Evolutionary conservation across 2,888 invertebrate genomes (phyloP).

Genomic region (Panopea generosa): DNA sequence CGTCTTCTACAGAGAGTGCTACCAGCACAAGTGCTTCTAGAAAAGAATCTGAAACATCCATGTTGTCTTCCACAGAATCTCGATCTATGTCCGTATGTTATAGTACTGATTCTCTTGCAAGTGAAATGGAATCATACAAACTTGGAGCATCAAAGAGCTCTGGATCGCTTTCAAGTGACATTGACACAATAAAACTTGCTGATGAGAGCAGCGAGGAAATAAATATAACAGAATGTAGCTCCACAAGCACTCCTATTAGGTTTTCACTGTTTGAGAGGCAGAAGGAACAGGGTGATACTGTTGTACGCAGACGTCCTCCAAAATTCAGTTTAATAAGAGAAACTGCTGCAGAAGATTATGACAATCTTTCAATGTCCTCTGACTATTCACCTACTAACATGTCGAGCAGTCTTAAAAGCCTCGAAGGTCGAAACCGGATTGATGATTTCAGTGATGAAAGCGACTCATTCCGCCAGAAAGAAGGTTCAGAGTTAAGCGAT

Average conservation of each 20-base stretch:
- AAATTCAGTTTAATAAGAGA: constrained; percentile 62
- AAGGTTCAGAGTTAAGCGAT: constrained; percentile 73
- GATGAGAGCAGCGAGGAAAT: constrained; percentile 38
- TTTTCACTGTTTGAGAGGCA: constrained; percentile 56
- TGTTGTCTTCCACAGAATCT: constrained; percentile 14
- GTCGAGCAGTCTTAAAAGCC: constrained; percentile 64
- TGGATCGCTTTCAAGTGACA: constrained; percentile 44
- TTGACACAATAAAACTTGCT: constrained; percentile 44
- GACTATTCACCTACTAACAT: constrained; percentile 76
- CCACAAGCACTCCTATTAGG: constrained; percentile 57
- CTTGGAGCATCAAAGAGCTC: constrained; percentile 40
- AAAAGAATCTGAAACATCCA: background rate
- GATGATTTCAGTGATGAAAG: constrained; percentile 79
- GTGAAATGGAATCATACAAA: constrained; percentile 60
- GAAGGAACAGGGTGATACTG: constrained; percentile 44
- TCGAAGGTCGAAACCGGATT: constrained; percentile 62
- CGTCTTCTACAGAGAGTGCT: no score
- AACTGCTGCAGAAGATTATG: constrained; percentile 64
- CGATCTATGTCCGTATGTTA: constrained; percentile 29
- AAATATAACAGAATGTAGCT: constrained; percentile 52
- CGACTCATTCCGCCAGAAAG: constrained; percentile 65
- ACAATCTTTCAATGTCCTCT: constrained; percentile 71
- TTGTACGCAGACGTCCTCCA: constrained; percentile 39
- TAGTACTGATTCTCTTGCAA: constrained; percentile 54
- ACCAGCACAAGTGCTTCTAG: background rate